Evolutionary conservation across 2,888 invertebrate genomes (phyloP), one percentile per base, ranked within the genome.

Genomic region (Amaurobius ferox): DNA sequence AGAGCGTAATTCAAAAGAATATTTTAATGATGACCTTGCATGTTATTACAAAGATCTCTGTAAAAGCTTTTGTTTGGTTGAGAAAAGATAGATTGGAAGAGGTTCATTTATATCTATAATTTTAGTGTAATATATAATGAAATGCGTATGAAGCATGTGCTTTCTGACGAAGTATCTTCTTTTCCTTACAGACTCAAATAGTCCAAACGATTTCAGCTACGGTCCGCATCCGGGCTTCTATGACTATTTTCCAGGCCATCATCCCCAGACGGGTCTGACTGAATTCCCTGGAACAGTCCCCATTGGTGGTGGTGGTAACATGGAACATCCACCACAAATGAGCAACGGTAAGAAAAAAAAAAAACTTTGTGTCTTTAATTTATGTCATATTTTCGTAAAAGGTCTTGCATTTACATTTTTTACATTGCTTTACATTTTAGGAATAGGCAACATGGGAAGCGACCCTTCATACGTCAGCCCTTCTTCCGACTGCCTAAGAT

Each of bases 211-310:
- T 26, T 89, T 89, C 77, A 89, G 88, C 44, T 88, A 87, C 64
- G 86, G 79, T 0, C 76, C 77, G 16, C 85, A 86, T 28, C 88
- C 88, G 9, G 90, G 88, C 23, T 91, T 90, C 89, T 96, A 96
- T 93, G 97, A 96, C 90, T 97, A 96, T 93, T 97, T 96, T 92
- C 94, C 94, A 72, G 94, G 94, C 68, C 39, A 48, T 2, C 94
- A 94, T 88, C 95, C 88, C 7, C 83, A 85, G 13, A 64, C 78
- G 13, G 70, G 74, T 7, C 68, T 78, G 23, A 29, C 68, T 13
- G 78, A 72, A 9, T 80, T 73, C 13, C 79, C 81, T 0, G 87
- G 81, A 1, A 87, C 78, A 1, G 81, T 78, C 0, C 81, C 80
- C 16, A 77, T 87, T 5, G 72, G 67, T 28, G 62, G 70, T 5